These are phyloP conservation scores for Graphium colonna DNA, from an alignment of 2,888 invertebrate species.

Conservation along the genomic window DNA sequence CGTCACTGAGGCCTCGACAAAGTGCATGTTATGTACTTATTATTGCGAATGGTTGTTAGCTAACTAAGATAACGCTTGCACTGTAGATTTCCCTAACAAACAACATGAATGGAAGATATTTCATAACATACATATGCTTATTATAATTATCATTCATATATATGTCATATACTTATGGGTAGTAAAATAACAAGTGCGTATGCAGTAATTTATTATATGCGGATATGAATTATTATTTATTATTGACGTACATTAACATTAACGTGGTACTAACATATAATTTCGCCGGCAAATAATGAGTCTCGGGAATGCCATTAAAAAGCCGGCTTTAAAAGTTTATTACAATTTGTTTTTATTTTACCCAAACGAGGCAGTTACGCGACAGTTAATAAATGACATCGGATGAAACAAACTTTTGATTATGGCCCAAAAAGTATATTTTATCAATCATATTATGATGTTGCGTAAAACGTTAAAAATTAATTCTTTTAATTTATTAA, in stretches of 20 bases:
- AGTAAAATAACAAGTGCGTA: not conserved
- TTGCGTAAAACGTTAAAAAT: too few species aligned
- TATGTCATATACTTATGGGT: not conserved
- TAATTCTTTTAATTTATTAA: too few species aligned
- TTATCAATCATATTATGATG: too few species aligned
- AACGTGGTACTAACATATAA: too few species aligned
- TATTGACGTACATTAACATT: too few species aligned
- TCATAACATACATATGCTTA: constrained; percentile 8
- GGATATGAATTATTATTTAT: not conserved
- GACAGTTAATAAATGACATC: not conserved
- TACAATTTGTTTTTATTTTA: not conserved
- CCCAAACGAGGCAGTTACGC: not conserved
- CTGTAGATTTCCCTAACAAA: constrained; percentile 22
- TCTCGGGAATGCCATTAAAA: not conserved
- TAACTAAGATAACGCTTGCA: constrained; percentile 12
- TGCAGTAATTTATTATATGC: not conserved
- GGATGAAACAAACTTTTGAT: not conserved
- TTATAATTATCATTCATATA: constrained; percentile 4
- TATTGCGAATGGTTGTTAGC: constrained; percentile 11
- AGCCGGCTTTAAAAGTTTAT: not conserved
- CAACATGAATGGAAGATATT: constrained; percentile 20
- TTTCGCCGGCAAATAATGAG: not conserved
- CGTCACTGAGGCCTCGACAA: not conserved
- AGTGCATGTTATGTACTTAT: not conserved
- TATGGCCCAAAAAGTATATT: not conserved